Conservation (phyloP, 2,797 vertebrate species). For the Smutsia gigantea region DNA sequence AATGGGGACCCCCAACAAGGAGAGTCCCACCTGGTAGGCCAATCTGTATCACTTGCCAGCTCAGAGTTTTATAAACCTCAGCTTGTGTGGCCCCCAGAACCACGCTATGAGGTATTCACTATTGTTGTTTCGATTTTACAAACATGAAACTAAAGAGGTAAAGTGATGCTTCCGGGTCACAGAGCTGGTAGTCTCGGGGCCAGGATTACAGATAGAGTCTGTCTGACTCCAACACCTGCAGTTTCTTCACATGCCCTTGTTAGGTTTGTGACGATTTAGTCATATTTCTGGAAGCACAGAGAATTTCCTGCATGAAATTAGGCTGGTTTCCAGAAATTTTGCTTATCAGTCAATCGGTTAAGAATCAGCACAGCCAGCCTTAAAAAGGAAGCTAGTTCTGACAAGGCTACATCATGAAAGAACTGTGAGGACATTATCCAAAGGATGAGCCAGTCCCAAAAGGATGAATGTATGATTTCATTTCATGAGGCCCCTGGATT, state of each 20-base stretch:
- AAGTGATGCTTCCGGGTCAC: background rate
- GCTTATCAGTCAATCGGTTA: background rate
- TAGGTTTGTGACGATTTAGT: rapidly evolving
- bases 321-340: background rate
- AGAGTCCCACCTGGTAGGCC: background rate
- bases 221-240: background rate
- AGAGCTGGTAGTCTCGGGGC: rapidly evolving
- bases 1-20: background rate
- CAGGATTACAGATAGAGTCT: background rate
- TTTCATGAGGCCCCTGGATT: rapidly evolving
- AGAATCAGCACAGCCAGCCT: background rate
- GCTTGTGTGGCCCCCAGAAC: too few relatives aligned
- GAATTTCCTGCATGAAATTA: background rate
- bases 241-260: background rate
- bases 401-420: rapidly evolving
- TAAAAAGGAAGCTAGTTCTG: background rate
- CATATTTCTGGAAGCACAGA: background rate
- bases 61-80: background rate
- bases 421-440: too few relatives aligned
- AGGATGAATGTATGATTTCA: background rate
- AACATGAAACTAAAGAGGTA: background rate
- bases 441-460: background rate
- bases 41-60: background rate
- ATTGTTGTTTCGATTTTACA: background rate
- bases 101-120: too few relatives aligned